Conservation (phyloP, 2,888 invertebrate species). For the Sesamia inferens region DNA sequence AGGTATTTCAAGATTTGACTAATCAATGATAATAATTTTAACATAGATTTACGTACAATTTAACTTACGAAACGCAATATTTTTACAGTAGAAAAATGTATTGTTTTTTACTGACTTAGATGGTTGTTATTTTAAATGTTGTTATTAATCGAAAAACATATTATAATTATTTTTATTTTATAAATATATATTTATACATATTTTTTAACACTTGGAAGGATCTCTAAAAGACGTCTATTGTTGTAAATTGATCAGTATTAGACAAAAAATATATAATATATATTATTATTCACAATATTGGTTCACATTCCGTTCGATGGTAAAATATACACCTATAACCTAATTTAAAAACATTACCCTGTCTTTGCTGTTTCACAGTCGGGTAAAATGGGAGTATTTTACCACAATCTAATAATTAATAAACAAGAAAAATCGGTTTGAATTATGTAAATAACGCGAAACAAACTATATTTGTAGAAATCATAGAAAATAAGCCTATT, state of each 20-base stretch:
- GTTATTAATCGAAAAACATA: slow-evolving; percentile 26
- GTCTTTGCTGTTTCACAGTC: not conserved
- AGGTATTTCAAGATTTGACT: slow-evolving; percentile 21
- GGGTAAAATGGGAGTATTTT: not conserved
- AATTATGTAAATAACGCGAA: not conserved
- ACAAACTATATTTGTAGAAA: slow-evolving; percentile 5
- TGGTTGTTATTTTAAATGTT: slow-evolving; percentile 51
- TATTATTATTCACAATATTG: slow-evolving; percentile 17
- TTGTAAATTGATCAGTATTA: slow-evolving; percentile 60
- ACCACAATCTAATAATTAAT: not conserved
- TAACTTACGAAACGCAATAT: slow-evolving; percentile 18
- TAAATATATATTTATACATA: slow-evolving; percentile 18
- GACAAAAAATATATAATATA: slow-evolving; percentile 5
- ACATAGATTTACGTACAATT: slow-evolving; percentile 15
- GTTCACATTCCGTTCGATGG: slow-evolving; percentile 43
- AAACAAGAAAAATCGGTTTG: not conserved
- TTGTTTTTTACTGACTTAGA: slow-evolving; percentile 36
- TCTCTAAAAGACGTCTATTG: slow-evolving; percentile 49
- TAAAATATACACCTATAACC: not conserved
- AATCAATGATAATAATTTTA: slow-evolving; percentile 4
- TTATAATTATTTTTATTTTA: too few relatives aligned
- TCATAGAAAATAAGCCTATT: slow-evolving; percentile 38
- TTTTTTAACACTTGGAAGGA: slow-evolving; percentile 37
- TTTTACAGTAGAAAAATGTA: slow-evolving; percentile 22
- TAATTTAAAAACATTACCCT: not conserved